Evolutionary conservation across 1,140 invertebrate genomes (phyloP), one percentile per base, ranked within the genome.

Genomic region (Grapholita molesta): DNA sequence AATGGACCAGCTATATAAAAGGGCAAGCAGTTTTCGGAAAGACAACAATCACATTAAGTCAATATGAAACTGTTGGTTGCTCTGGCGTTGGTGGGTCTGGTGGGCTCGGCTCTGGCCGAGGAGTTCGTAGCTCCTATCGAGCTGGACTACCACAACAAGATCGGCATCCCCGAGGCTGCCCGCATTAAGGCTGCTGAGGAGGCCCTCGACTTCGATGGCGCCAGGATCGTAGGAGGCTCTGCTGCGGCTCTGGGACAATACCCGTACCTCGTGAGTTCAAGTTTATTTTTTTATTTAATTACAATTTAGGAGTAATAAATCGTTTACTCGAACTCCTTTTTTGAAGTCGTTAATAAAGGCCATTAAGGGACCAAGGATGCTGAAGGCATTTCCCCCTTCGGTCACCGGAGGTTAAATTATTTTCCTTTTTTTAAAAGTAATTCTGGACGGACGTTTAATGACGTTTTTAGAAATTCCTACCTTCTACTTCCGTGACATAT

Each of bases 171-270:
- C 0, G 70, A 71, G 15, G 78, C 78, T 3, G 33, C 53, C 24
- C 71, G 72, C 55, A 76, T 80, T 38, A 71, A 71, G 57, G 35
- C 42, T 0, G 66, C 65, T 1, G 78, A 80, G 23, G 52, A 67
- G 53, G 76, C 76, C 1, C 1, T 48, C 9, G 73, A 78, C 66
- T 76, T 73, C 57, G 73, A 78, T 30, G 76, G 74, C 35, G 38
- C 55, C 12, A 70, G 72, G 25, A 75, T 80, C 42, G 72, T 75
- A 11, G 79, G 79, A 15, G 79, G 79, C 32, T 35, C 64, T 35
- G 15, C 30, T 66, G 64, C 64, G 6, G 5, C 1, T 1, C 64
- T 66, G 1, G 64, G 64, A 38, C 21, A 24, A 9, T 42, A 18
- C 35, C 64, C 64, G 6, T 66, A 42, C 33, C 21, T 48, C 2